Conservation (phyloP, 2,888 invertebrate species). For the Phortica magna region DNA sequence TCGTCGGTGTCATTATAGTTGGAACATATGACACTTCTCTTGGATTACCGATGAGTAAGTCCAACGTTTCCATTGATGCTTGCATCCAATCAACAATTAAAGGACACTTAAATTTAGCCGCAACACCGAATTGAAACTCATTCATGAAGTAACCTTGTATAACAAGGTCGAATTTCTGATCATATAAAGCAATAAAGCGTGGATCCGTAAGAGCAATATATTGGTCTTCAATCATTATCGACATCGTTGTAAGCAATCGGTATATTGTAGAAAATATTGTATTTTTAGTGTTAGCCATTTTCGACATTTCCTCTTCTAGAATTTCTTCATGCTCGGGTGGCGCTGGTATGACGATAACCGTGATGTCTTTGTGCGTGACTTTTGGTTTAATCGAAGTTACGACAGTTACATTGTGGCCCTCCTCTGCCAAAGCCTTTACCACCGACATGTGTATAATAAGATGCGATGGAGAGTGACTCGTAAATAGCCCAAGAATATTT, state of each 20-base stretch:
- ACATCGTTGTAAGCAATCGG: conserved; percentile 45
- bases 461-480: conserved; percentile 73
- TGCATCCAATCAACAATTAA: conserved; percentile 65
- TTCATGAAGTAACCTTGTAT: conserved; percentile 74
- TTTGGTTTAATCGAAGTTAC: conserved; percentile 65
- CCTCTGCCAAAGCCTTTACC: conserved; percentile 64
- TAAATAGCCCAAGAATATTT: conserved; percentile 74
- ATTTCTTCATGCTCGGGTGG: conserved; percentile 51
- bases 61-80: conserved; percentile 49
- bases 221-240: conserved; percentile 61
- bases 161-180: conserved; percentile 66
- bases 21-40: conserved; percentile 68
- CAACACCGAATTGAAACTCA: conserved; percentile 70
- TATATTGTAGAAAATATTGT: conserved; percentile 40
- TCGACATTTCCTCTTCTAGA: conserved; percentile 47
- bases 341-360: conserved; percentile 65
- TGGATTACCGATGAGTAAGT: conserved; percentile 67
- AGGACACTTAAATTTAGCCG: conserved; percentile 69
- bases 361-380: conserved; percentile 62
- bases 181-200: conserved; percentile 65
- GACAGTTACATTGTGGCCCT: conserved; percentile 75
- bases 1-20: conserved; percentile 20
- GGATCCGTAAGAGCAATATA: conserved; percentile 59
- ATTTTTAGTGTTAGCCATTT: conserved; percentile 56
- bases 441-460: conserved; percentile 73